Evolutionary conservation across 2,888 invertebrate genomes (phyloP), one percentile per base, ranked within the genome.

Genomic region (Julus scandinavius): DNA sequence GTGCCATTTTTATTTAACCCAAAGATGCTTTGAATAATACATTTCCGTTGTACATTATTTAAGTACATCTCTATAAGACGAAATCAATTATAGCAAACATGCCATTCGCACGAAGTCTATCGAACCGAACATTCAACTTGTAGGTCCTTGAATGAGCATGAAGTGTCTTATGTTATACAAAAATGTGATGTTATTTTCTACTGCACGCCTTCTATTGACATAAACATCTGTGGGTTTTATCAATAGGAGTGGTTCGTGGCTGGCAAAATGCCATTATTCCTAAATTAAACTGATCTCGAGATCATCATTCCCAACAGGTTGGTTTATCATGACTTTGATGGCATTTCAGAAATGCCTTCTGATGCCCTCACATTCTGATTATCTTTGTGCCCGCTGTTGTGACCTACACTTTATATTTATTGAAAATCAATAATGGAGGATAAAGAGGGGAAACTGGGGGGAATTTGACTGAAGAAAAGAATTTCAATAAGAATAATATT

Each of bases 251-350:
- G 4, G 58, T 4, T 15, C 5, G 63, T 20, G 15, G 20, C 63
- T 63, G 63, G 63, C n/a, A 72, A 72, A 72, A 72, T 72, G 72
- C 72, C 72, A 72, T 6, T 72, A 29, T 29, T 72, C 72, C 72
- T 6, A 72, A 72, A 72, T 72, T 63, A 29, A 72, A 72, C 20
- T 29, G 72, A 29, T 29, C 29, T 72, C 29, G 72, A 9, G 29
- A 72, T 72, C 72, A 72, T 29, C 29, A 72, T 9, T 72, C 72
- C 72, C 29, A 72, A 72, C 72, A 72, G 72, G 72, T 72, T 72
- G 72, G 20, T 72, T 72, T 29, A 29, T 72, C 9, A 49, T 49
- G 72, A 7, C 29, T 72, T 72, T 1, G 58, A 58, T 72, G 29
- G n/a, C 9, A 20, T 63, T 20, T 63, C 20, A 13, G n/a, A 63